A percentile compares a stretch with the other conserved stretches of the same genome.
Conservation (phyloP, 1,140 invertebrate genomes). For the Meloidogyne hapla region DNA sequence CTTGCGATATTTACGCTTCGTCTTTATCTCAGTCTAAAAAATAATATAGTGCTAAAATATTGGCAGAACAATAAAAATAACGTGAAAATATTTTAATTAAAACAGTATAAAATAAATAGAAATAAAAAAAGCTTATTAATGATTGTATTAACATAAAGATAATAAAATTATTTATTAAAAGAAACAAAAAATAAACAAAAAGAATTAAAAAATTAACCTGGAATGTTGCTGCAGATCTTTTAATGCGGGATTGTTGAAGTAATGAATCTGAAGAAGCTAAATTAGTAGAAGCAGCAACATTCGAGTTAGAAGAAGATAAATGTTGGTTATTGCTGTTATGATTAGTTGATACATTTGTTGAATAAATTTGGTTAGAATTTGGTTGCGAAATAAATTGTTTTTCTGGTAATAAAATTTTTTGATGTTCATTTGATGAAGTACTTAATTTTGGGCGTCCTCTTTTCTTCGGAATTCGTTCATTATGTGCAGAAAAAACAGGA, state of each 20-base stretch:
- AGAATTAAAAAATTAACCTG: not conserved
- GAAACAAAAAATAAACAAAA: no score
- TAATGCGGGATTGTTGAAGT: not conserved
- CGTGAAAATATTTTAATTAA: no score
- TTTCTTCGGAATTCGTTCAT: not conserved
- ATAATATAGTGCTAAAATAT: no score
- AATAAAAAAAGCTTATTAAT: no score
- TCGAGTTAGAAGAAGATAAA: not conserved
- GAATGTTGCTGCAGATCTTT: not conserved
- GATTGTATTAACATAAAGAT: not conserved
- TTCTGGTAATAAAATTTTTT: not conserved
- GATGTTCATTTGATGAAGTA: not conserved
- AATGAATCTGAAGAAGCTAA: not conserved
- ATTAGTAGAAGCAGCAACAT: slow-evolving; percentile 6
- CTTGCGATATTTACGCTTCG: slow-evolving; percentile 34
- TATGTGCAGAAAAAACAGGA: not conserved
- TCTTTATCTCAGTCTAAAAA: not conserved
- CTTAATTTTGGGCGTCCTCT: slow-evolving; percentile 5
- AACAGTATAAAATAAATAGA: no score
- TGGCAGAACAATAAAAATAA: no score
- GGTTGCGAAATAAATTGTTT: not conserved
- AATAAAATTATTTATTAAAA: no score
- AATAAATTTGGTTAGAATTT: not conserved
- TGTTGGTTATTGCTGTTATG: not conserved
- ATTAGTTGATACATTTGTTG: not conserved